These are phyloP conservation scores for Macquaria ambigua DNA, from an alignment of 2,113 vertebrate species.

Conservation along the genomic window DNA sequence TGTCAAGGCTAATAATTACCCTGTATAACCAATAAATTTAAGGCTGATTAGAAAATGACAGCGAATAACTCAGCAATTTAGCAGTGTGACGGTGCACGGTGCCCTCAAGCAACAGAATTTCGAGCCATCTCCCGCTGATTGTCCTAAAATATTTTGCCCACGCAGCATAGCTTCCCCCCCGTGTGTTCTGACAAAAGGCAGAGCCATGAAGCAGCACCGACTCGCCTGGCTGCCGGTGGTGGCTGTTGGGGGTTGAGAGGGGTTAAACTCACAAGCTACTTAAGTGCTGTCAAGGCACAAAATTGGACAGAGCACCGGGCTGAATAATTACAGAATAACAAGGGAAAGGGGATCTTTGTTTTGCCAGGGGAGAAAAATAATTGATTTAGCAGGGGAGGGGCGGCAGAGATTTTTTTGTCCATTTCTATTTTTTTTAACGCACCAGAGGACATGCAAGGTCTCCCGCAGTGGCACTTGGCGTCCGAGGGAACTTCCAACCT, in stretches of 20 bases:
- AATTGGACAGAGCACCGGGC: slow-evolving; percentile 64
- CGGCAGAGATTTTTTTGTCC: not conserved
- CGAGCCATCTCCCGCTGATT: slow-evolving; percentile 35
- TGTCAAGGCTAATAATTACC: slow-evolving; percentile 59
- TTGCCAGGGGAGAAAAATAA: slow-evolving; percentile 76
- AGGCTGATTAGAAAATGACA: slow-evolving; percentile 68
- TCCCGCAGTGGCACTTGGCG: slow-evolving; percentile 60
- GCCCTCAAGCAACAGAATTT: slow-evolving; percentile 24
- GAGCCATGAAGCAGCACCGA: not conserved
- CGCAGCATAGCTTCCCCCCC: not conserved
- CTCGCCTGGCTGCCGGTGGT: not conserved
- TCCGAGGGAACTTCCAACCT: slow-evolving; percentile 72
- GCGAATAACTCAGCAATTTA: slow-evolving; percentile 46
- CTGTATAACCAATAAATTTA: slow-evolving; percentile 41
- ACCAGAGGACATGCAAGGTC: slow-evolving; percentile 80
- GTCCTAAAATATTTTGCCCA: slow-evolving; percentile 49
- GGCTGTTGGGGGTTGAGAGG: slow-evolving; percentile 19
- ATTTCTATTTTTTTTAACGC: slow-evolving; percentile 37
- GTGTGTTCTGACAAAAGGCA: slow-evolving; percentile 37
- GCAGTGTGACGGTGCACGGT: not conserved
- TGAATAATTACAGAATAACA: slow-evolving; percentile 81
- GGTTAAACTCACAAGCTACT: slow-evolving; percentile 75
- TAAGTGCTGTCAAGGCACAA: slow-evolving; percentile 72
- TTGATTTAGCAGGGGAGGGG: slow-evolving; percentile 78
- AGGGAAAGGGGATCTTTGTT: slow-evolving; percentile 76